A percentile compares a stretch with the other conserved stretches of the same genome.
These are phyloP conservation scores for Limnephilus auricula DNA, from an alignment of 2,888 invertebrate species.

Conservation along the genomic window DNA sequence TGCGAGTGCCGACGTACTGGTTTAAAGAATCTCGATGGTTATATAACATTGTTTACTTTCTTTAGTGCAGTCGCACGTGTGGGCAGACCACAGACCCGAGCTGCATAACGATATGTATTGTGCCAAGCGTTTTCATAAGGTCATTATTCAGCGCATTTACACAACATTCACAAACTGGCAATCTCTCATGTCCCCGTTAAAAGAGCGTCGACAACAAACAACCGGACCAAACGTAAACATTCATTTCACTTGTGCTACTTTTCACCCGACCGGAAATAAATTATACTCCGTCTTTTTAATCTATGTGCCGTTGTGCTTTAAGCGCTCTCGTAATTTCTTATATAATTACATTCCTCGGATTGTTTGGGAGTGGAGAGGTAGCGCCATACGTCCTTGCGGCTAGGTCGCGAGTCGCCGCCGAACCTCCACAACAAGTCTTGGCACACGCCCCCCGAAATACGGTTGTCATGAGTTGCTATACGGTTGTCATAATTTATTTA, in stretches of 20 bases:
- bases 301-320: constrained; percentile 12
- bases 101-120: not conserved
- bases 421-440: too few relatives aligned
- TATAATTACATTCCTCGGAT: constrained; percentile 27
- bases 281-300: not conserved
- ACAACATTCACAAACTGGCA: not conserved
- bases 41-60: not conserved
- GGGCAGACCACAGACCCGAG: not conserved
- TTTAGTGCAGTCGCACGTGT: not conserved
- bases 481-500: too few relatives aligned
- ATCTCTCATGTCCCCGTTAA: constrained; percentile 13
- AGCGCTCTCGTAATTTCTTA: constrained; percentile 35
- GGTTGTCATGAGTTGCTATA: not conserved
- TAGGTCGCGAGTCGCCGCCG: not conserved
- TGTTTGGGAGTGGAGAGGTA: not conserved
- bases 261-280: not conserved
- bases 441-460: too few relatives aligned
- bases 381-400: constrained; percentile 18
- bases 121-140: not conserved
- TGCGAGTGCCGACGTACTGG: not conserved
- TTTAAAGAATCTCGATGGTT: not conserved
- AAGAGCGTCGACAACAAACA: constrained; percentile 9
- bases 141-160: constrained; percentile 2
- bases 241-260: constrained; percentile 36
- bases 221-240: constrained; percentile 17